Base-by-base conservation (phyloP, 2,113 vertebrate species). In the Buteo buteo region DNA sequence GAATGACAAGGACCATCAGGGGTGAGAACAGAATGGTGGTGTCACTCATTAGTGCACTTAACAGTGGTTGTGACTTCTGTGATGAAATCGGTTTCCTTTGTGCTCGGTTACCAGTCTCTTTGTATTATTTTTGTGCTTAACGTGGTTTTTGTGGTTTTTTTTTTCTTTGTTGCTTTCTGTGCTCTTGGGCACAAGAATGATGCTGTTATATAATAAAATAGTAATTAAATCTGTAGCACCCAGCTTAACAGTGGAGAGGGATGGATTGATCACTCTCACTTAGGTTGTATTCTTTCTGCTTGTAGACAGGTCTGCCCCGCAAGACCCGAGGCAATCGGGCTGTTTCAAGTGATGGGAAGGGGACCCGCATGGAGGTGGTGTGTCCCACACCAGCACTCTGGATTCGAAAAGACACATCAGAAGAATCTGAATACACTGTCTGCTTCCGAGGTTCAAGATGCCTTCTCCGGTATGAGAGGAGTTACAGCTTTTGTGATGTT, bases 371-470 rank as follows among this genome's bases (percentile, higher is more conserved):
- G 32, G 34, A 69, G 15, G 7, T 21, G 24, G 2, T 1, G 13
- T 25, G 9, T 44, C 9, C 21, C 10, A 5, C n/a, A 32, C 16
- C 42, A 40, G 5, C 25, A 32, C 8, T 32, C 16, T 1, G 12
- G 28, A 16, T 1, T 22, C 15, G 25, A 36, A 42, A 55, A 86
- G 49, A 40, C 10, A 1, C 38, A 10, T 1, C 18, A 28, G 52
- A 80, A 78, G 65, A 54, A 66, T 2, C 10, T 21, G 67, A 47
- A 40, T 4, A 18, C 0, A 1, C 1, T 1, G 3, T 38, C 57
- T 76, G 42, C 52, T 34, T 42, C 34, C 2, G 8, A 61, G 1
- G 3, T 19, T 59, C 4, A 58, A 45, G 38, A 7, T 77, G 36
- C 44, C 10, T 62, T 10, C 55, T 90, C 8, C 38, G 36, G 15